phyloP scores from a whole-genome alignment of 1,140 invertebrate genomes.

The Lamellibrachia luymesi region DNA sequence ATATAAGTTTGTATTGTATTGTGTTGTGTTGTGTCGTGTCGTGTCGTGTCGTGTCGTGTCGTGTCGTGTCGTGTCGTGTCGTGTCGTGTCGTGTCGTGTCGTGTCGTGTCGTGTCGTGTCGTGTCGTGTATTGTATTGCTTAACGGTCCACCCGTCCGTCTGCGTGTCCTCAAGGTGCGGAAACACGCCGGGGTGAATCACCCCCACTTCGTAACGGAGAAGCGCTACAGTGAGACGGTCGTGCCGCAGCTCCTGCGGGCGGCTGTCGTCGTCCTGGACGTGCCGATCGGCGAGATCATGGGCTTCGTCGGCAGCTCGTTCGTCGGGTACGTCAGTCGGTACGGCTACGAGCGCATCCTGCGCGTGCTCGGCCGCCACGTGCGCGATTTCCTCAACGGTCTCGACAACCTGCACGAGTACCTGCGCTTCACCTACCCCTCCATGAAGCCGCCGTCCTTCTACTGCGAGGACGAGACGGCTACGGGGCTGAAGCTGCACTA shows the following conservation, averaged over 20 bases:
- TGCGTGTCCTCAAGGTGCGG: constrained; percentile 60
- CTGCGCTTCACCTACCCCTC: constrained; percentile 81
- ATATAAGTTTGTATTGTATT: no score
- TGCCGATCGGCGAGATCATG: constrained; percentile 72
- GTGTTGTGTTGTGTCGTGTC: no score
- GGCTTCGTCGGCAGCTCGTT: constrained; percentile 84
- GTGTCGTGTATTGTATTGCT: constrained; percentile 37
- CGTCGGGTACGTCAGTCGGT: constrained; percentile 55
- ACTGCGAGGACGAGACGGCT: constrained; percentile 85
- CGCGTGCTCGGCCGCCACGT: constrained; percentile 80
- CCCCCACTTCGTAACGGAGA: constrained; percentile 75
- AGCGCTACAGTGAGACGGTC: constrained; percentile 78
- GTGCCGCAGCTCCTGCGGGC: constrained; percentile 74
- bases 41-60: no score
- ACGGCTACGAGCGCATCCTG: constrained; percentile 46
- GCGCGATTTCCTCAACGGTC: constrained; percentile 88
- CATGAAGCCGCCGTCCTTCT: constrained; percentile 88
- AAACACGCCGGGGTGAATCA: constrained; percentile 76
- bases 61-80: background rate
- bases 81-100: background rate
- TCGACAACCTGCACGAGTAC: constrained; percentile 89
- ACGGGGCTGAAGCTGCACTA: constrained; percentile 72
- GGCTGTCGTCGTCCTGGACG: constrained; percentile 47
- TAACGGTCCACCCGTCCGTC: constrained; percentile 33
- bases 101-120: background rate